Base-by-base conservation (phyloP, 92 coral and sea anemone genomes). In the Epizoanthus rinbou region DNA sequence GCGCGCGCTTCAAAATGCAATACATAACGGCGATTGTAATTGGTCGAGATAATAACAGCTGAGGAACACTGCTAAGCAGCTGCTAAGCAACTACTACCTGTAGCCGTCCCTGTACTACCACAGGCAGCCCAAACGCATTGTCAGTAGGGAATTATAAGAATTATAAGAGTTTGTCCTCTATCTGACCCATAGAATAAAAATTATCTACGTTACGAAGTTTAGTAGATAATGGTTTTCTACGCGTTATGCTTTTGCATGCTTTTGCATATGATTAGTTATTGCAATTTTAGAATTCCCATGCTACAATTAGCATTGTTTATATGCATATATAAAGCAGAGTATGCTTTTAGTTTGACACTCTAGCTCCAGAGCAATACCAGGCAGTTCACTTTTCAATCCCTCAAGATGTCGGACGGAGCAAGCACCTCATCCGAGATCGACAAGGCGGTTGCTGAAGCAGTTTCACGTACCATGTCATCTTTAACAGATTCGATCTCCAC, bases 181-280 rank as follows among this genome's bases (percentile, higher is more conserved):
- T n/a, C n/a, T n/a, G n/a, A n/a, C n/a, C n/a, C n/a, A n/a, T n/a
- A 15, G 47, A 14, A 35, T 80, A 21, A 22, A 57, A 76, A 76
- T 76, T 56, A 76, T 76, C 82, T 76, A 57, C 82, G 82, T 76
- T 76, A 56, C 82, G 82, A 57, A 76, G 82, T 76, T 58, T 76
- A 63, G 74, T 9, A 37, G 75, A 80, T 64, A 64, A 80, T 80
- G 84, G 84, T 64, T 80, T 64, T 80, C 84, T 80, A 80, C 84
- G 84, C 75, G 84, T 79, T 59, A 79, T 57, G 83, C 83, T 4
- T 79, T 57, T 79, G 83, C 75, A 80, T 80, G 75, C 4, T 64
- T 41, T 41, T 43, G 84, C 84, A 80, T 80, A 80, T 33, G n/a
- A 80, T 80, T 80, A 62, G 59, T 37, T 69, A 53, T 76, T 76